Evolutionary conservation across 35 echinoderm and acorn worm genomes (phyloP).

Genomic region (Heliocidaris erythrogramma): DNA sequence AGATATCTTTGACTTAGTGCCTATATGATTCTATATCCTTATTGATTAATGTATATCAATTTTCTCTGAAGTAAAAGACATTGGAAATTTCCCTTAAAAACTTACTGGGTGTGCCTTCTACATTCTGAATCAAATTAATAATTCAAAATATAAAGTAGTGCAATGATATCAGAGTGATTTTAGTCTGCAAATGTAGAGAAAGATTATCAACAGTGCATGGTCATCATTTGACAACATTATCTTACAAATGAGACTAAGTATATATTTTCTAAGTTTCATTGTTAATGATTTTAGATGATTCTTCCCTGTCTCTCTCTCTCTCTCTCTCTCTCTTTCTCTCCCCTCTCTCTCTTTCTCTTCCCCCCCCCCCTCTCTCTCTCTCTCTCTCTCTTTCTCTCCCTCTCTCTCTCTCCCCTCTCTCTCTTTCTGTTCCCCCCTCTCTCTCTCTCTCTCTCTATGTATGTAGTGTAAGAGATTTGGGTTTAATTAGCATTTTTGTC

Average conservation of each 20-base stretch:
- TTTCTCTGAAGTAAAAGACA: too few species aligned
- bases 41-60: too few species aligned
- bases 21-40: too few species aligned
- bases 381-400: not conserved
- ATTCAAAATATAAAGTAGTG: not conserved
- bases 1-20: too few species aligned
- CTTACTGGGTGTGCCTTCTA: too few species aligned
- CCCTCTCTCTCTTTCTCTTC: not conserved
- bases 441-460: not conserved
- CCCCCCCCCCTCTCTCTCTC: not conserved
- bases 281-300: not conserved
- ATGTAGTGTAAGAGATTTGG: too few species aligned
- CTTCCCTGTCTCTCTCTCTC: not conserved
- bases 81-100: too few species aligned
- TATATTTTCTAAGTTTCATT: not conserved
- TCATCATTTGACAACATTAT: too few species aligned
- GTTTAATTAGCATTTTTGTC: not conserved
- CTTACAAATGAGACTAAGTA: too few species aligned
- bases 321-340: not conserved
- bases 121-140: too few species aligned
- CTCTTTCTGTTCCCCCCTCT: not conserved
- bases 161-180: not conserved
- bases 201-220: too few species aligned
- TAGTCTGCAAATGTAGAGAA: too few species aligned
- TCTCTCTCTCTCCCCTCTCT: not conserved